Percentiles rank a stretch among this genome's conserved stretches.
Evolutionary conservation across 2,113 vertebrate species (phyloP).

Genomic region (Physeter macrocephalus): DNA sequence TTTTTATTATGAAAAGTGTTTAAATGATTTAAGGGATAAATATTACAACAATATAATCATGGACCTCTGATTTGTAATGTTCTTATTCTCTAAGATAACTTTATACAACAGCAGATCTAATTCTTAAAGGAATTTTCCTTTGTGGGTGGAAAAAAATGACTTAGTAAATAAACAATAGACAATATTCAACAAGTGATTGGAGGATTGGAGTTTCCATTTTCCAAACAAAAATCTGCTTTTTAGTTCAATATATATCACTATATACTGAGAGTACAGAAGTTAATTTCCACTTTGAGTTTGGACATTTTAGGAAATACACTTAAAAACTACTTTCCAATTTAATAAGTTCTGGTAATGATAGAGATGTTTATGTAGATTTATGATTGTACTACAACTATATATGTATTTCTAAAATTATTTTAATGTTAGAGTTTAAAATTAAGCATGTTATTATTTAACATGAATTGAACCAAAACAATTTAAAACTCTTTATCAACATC

Average conservation of each 20-base stretch:
- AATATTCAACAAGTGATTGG: background rate
- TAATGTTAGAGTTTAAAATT: background rate
- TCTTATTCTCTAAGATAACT: constrained; percentile 63
- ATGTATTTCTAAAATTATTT: background rate
- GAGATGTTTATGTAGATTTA: background rate
- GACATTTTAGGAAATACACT: background rate
- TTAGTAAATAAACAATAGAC: background rate
- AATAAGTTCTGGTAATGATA: background rate
- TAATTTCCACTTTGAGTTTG: background rate
- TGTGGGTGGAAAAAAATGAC: background rate
- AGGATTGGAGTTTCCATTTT: background rate
- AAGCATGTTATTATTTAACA: background rate
- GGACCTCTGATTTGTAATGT: constrained; percentile 36
- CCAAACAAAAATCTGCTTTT: background rate
- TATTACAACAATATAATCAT: constrained; percentile 71
- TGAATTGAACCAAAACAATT: background rate
- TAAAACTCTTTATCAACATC: background rate
- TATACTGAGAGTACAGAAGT: background rate
- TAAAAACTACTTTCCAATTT: background rate
- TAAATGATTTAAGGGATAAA: constrained; percentile 73
- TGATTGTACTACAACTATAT: background rate
- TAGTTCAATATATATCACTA: background rate
- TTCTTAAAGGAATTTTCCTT: background rate
- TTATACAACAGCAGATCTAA: constrained; percentile 44
- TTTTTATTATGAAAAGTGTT: constrained; percentile 74